These are phyloP conservation scores for Sprattus sprattus DNA, from an alignment of 2,113 vertebrate genomes.

Conservation along the genomic window DNA sequence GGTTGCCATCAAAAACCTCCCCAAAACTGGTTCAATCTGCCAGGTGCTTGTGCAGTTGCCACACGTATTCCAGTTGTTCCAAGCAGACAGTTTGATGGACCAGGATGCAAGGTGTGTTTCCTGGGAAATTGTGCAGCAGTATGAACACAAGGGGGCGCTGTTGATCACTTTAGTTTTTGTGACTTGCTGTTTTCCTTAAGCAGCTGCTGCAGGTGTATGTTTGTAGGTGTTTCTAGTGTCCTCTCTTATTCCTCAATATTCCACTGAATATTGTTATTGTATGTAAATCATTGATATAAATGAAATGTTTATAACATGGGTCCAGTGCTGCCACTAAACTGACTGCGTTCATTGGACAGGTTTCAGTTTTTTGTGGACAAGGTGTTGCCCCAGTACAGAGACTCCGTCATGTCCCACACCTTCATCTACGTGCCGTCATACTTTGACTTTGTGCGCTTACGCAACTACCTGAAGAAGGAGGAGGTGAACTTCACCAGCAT, in stretches of 20 bases:
- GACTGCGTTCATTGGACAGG: conserved; percentile 60
- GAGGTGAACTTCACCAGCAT: conserved; percentile 83
- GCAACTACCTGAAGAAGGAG: conserved; percentile 92
- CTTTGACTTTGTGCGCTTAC: conserved; percentile 92
- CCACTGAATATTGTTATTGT: background rate
- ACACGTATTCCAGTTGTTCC: conserved; percentile 89
- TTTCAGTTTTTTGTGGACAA: conserved; percentile 88
- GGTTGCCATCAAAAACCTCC: conserved; percentile 80
- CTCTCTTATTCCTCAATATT: background rate
- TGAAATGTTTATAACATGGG: background rate
- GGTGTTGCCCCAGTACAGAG: conserved; percentile 90
- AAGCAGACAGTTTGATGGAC: conserved; percentile 72
- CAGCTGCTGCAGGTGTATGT: background rate
- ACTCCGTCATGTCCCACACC: conserved; percentile 94
- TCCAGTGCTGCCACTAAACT: background rate
- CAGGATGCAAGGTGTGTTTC: conserved; percentile 77
- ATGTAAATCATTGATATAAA: background rate
- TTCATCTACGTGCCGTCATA: conserved; percentile 91
- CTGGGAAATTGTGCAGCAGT: background rate
- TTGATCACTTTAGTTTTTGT: conserved; percentile 4
- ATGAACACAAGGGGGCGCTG: conserved; percentile 39
- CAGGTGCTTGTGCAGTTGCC: conserved; percentile 91
- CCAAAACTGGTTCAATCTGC: conserved; percentile 82
- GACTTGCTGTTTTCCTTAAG: background rate
- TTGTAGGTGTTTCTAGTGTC: background rate